phyloP scores from a whole-genome alignment of 2,797 vertebrate genomes.

The Tenualosa ilisha region DNA sequence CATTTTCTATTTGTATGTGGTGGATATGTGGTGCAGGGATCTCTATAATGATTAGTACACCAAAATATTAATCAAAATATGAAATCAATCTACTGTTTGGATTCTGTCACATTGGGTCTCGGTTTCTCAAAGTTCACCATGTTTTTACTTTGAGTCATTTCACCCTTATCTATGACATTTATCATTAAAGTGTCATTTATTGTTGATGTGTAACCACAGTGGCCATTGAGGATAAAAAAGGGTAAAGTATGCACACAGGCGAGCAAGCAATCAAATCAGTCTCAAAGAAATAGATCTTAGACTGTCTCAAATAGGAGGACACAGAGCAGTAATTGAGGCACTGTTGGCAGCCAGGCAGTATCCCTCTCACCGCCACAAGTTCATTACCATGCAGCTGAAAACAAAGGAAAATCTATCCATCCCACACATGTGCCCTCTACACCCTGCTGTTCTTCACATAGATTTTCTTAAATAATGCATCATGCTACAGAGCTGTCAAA shows the following conservation, averaged over 20 bases:
- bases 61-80: background rate
- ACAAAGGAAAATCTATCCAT: constrained; percentile 44
- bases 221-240: background rate
- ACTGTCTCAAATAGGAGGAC: background rate
- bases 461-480: constrained; percentile 52
- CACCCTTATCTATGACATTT: background rate
- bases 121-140: background rate
- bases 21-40: background rate
- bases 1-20: background rate
- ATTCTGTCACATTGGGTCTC: background rate
- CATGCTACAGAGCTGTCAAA: constrained; percentile 20
- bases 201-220: background rate
- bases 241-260: background rate
- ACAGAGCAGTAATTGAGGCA: background rate
- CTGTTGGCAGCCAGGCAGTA: background rate
- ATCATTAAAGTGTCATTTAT: background rate
- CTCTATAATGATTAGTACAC: background rate
- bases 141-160: background rate
- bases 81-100: background rate
- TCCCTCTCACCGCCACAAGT: constrained; percentile 31
- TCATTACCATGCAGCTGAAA: constrained; percentile 42
- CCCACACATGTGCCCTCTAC: constrained; percentile 38
- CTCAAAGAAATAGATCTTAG: background rate
- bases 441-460: constrained; percentile 32
- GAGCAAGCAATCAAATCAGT: background rate